Base-by-base conservation (phyloP, 2,797 vertebrate genomes). In the Thunnus albacares region DNA sequence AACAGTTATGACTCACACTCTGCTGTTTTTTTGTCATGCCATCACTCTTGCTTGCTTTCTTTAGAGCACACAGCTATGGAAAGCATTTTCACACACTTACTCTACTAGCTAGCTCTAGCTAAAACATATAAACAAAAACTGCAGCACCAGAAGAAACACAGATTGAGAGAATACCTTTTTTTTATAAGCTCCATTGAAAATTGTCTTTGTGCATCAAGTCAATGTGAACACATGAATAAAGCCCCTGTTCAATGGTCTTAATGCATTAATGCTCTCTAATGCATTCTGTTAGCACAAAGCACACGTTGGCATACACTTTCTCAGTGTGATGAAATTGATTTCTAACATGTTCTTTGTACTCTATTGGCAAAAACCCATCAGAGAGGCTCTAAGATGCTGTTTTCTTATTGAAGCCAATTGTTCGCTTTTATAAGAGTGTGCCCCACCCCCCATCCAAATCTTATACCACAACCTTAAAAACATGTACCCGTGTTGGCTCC, bases 1-100 rank as follows among this genome's bases (percentile, higher is more conserved):
- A 86, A 82, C 70, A 74, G 77, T 65, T 67, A 67, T 90, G 89
- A 92, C 71, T 89, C 85, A 83, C 22, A 41, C 80, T 63, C 28
- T 35, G 14, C 77, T 35, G 63, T 71, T 76, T 78, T 68, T 66
- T 56, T 70, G 45, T 58, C 65, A 69, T 71, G 47, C 66, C 47
- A 41, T 85, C 65, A 1, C 71, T 80, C 53, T 22, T 38, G 11
- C 38, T 38, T 10, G 17, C 56, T 63, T 67, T 24, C n/a, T 73
- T 64, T 15, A 35, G 3, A 47, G 20, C 28, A 22, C 28, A 22
- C 22, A 35, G 67, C 68, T 63, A 52, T 28, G 65, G 13, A 69
- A 24, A 22, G 8, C 60, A 38, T 61, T 71, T 61, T 53, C 33
- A 56, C 52, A 52, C 52, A 62, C 55, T 26, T 41, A 55, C 53